These are phyloP conservation scores for Dynastes tityus DNA, from an alignment of 2,888 invertebrate species.

Conservation along the genomic window DNA sequence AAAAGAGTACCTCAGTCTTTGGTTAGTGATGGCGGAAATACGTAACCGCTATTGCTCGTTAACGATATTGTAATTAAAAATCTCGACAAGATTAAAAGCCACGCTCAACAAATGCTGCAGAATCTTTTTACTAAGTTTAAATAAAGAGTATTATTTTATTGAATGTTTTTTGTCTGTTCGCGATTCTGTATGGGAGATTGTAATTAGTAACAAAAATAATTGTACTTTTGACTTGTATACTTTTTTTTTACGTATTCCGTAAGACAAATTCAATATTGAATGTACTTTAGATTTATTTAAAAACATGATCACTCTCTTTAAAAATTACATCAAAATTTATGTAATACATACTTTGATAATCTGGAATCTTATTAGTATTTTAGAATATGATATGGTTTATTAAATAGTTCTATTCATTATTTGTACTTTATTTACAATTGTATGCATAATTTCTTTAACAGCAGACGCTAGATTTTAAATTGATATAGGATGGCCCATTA, in stretches of 20 bases:
- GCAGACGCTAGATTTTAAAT: not conserved
- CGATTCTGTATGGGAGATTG: slow-evolving; percentile 28
- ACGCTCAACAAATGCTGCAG: slow-evolving; percentile 88
- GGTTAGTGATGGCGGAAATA: slow-evolving; percentile 95
- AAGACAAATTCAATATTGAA: slow-evolving; percentile 15
- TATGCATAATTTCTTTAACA: not conserved
- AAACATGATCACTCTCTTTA: not conserved
- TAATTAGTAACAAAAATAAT: slow-evolving; percentile 11
- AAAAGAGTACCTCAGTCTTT: slow-evolving; percentile 96
- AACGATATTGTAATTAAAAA: slow-evolving; percentile 98
- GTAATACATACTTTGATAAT: slow-evolving; percentile 15
- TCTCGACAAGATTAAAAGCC: slow-evolving; percentile 99
- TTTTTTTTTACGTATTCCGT: slow-evolving; percentile 38
- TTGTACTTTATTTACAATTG: slow-evolving; percentile 38
- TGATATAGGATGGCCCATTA: not conserved
- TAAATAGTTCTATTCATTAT: slow-evolving; percentile 26
- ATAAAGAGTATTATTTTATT: slow-evolving; percentile 54
- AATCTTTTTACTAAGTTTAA: slow-evolving; percentile 81
- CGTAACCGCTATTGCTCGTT: slow-evolving; percentile 98
- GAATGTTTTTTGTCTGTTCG: slow-evolving; percentile 45
- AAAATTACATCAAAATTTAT: slow-evolving; percentile 36
- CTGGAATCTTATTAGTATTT: slow-evolving; percentile 24
- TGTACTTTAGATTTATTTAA: slow-evolving; percentile 25
- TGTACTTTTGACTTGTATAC: slow-evolving; percentile 35
- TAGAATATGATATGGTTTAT: slow-evolving; percentile 16